Conservation (phyloP, 2,797 vertebrate genomes). For the Pantherophis alleghaniensis region DNA sequence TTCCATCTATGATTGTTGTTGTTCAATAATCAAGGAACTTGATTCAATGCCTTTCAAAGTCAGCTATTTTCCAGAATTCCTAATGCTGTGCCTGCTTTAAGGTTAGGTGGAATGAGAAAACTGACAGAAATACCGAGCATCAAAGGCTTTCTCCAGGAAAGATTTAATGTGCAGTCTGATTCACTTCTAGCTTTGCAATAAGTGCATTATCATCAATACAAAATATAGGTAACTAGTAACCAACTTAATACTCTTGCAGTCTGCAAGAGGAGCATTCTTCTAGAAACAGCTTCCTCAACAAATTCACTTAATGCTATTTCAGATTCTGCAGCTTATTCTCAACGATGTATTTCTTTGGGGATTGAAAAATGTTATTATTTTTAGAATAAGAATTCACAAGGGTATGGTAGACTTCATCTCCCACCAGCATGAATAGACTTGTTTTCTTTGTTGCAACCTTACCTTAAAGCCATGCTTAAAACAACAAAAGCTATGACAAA, state of each 20-base stretch:
- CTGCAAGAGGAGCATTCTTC: background rate
- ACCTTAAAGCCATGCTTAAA: background rate
- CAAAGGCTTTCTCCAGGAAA: conserved; percentile 38
- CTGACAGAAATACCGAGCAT: conserved; percentile 42
- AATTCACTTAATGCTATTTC: background rate
- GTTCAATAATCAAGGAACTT: background rate
- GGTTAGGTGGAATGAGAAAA: background rate
- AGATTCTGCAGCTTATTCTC: background rate
- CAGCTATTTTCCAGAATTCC: background rate
- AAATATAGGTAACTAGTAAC: background rate
- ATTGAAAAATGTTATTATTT: background rate
- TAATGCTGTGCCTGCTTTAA: background rate
- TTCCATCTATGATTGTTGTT: background rate
- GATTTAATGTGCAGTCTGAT: conserved; percentile 14
- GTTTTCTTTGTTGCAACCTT: background rate
- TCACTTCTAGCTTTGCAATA: conserved; percentile 30
- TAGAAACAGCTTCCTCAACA: background rate
- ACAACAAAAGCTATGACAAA: background rate
- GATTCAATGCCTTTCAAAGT: background rate
- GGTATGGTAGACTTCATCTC: background rate
- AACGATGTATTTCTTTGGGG: background rate
- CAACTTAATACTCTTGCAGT: background rate
- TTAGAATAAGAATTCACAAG: background rate
- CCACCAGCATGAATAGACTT: background rate
- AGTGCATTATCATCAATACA: background rate